Percentiles rank a stretch among this genome's conserved stretches.
These are phyloP conservation scores for Theristicus caerulescens DNA, from an alignment of 2,113 vertebrate species.

Conservation along the genomic window DNA sequence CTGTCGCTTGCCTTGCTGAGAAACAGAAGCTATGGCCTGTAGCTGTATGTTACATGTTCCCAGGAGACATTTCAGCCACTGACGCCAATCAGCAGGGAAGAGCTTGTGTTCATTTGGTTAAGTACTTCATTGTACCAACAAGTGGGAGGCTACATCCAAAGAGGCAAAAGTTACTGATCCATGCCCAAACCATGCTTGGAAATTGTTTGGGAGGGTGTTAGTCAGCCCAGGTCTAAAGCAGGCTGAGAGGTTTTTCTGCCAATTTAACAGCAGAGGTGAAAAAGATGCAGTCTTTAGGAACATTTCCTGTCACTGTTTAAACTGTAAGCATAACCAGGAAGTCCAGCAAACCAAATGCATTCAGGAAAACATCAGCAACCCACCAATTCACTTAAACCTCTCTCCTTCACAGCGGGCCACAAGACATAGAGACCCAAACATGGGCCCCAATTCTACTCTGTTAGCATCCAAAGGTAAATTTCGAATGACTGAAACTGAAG, in stretches of 20 bases:
- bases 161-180: not conserved
- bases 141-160: not conserved
- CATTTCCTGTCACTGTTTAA: not conserved
- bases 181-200: not conserved
- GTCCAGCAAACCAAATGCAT: not conserved
- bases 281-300: not conserved
- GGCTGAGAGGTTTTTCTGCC: not conserved
- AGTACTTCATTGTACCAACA: not conserved
- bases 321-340: not conserved
- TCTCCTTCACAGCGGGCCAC: not conserved
- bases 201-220: not conserved
- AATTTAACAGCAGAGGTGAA: not conserved
- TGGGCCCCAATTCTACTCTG: not conserved
- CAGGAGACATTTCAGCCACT: not conserved
- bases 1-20: not conserved
- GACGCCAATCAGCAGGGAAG: not conserved
- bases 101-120: not conserved
- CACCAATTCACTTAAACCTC: not conserved
- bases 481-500: not conserved
- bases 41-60: not conserved
- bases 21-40: not conserved
- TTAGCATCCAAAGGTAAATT: not conserved
- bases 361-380: not conserved
- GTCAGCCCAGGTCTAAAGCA: not conserved
- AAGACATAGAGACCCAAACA: not conserved